Conservation (phyloP, 2,113 vertebrate species). For the Ammodytes marinus region DNA sequence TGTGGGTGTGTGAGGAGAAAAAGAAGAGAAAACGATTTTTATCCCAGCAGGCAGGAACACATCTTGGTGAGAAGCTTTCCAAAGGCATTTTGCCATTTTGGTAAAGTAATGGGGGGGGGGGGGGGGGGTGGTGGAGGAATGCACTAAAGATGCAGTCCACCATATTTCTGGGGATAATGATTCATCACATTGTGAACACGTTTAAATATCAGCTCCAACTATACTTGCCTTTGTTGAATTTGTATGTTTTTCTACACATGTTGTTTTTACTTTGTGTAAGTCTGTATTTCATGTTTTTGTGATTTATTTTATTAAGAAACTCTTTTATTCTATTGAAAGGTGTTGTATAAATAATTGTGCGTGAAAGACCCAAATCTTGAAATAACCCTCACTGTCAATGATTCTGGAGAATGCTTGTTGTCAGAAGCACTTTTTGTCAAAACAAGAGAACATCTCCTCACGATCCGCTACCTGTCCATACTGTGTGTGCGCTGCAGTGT, state of each 20-base stretch:
- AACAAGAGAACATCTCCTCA: no score
- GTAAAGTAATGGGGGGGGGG: no score
- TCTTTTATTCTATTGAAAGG: background rate
- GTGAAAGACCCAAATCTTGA: background rate
- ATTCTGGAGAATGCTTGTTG: background rate
- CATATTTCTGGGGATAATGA: background rate
- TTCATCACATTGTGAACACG: background rate
- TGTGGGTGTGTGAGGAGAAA: conserved; percentile 14
- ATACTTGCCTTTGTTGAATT: background rate
- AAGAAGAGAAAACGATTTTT: conserved; percentile 15
- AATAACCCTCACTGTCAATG: background rate
- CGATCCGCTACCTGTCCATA: no score
- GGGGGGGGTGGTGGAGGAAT: background rate
- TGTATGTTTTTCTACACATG: background rate
- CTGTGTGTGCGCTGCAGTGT: no score
- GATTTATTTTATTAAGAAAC: background rate
- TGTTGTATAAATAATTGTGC: background rate
- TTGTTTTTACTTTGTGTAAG: background rate
- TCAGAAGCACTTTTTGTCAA: no score
- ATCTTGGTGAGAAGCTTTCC: conserved; percentile 17
- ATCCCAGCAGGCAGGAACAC: conserved; percentile 1
- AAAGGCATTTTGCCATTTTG: background rate
- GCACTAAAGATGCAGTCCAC: background rate
- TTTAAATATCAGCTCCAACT: background rate
- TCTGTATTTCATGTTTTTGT: background rate